Evolutionary conservation across 2,113 vertebrate genomes (phyloP), one percentile per base, ranked within the genome.

Genomic region (Oriolus oriolus): DNA sequence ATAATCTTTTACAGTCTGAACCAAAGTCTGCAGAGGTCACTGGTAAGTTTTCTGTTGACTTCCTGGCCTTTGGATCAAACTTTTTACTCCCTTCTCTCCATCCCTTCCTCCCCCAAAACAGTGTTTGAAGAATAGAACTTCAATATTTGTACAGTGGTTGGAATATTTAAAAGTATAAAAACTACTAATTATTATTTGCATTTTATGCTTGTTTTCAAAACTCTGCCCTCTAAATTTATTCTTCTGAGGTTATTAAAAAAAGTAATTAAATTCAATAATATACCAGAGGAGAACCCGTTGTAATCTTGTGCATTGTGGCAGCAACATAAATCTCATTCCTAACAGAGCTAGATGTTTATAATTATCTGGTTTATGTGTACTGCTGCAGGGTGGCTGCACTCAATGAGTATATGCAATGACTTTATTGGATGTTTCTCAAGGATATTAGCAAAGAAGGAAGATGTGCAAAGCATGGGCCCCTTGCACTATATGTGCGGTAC

Each of bases 361-460:
- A 98, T 98, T 97, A 98, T 98, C 91, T 98, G 97, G 94, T 98
- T 98, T 98, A 97, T 98, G 97, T 98, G 97, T 98, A 98, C 98
- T 98, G 97, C 97, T 98, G 98, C 97, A 98, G 97, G 97, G 93
- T 97, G 98, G 96, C 97, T 98, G 98, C 97, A 98, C 97, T 98
- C 98, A 98, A 95, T 78, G 95, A 98, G 97, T 98, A 98, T 98
- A 94, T 98, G 97, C 97, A 98, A 97, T 98, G 96, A 98, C 97
- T 98, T 98, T 97, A 97, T 98, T 98, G 97, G 98, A 98, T 98
- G 97, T 98, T 98, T 98, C 97, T 98, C 97, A 98, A 98, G 97
- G 98, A 98, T 98, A 97, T 98, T 98, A 98, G 97, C 97, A 98
- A 97, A 98, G 97, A 97, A 98, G 97, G 97, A 98, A 98, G 97